Evolutionary conservation across 1,140 invertebrate species (phyloP).

Genomic region (Pogonomyrmex californicus): DNA sequence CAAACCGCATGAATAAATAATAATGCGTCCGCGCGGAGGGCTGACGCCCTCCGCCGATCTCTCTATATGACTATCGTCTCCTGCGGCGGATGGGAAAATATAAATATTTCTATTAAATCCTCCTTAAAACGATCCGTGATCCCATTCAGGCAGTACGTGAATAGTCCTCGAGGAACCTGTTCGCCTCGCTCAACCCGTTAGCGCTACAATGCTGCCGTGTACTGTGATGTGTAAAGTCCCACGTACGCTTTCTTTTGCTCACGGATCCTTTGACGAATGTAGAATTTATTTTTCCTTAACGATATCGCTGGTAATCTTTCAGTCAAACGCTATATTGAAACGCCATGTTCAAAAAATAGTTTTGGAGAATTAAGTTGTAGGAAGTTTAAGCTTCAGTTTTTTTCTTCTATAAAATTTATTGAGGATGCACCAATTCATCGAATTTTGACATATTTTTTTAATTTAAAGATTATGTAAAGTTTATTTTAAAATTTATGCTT

Average conservation of each 20-base stretch:
- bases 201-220: constrained; percentile 37
- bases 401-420: constrained; percentile 26
- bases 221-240: constrained; percentile 4
- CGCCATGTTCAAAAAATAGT: not conserved
- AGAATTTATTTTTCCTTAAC: constrained; percentile 29
- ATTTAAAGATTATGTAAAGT: constrained; percentile 1
- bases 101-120: constrained; percentile 84
- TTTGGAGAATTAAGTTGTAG: not conserved
- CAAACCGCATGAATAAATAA: constrained; percentile 84
- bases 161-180: constrained; percentile 51
- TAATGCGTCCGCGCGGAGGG: constrained; percentile 71
- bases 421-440: not conserved
- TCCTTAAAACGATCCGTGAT: constrained; percentile 79
- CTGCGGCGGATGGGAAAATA: constrained; percentile 77
- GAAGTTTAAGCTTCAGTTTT: not conserved
- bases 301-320: constrained; percentile 6
- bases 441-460: not conserved
- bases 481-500: not conserved
- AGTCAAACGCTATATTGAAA: constrained; percentile 5
- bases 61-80: constrained; percentile 40
- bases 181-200: constrained; percentile 52
- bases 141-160: constrained; percentile 52
- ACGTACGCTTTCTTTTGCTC: not conserved
- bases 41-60: constrained; percentile 39
- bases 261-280: constrained; percentile 15